phyloP scores from a whole-genome alignment of 2,797 vertebrate species.

The Huso huso region DNA sequence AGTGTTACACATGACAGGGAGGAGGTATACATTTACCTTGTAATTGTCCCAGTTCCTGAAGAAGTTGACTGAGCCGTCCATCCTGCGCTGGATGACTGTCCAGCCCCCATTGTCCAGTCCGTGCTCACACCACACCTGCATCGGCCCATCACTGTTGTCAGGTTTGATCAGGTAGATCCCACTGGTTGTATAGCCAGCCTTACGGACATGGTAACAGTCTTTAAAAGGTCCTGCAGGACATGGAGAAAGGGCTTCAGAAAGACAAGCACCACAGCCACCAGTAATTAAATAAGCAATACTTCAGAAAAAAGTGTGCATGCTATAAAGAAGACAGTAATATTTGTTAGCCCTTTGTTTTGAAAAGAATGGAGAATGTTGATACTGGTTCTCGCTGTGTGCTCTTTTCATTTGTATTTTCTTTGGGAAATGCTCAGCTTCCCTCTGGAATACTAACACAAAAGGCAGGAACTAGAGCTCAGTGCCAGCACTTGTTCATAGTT shows the following conservation, averaged over 20 bases:
- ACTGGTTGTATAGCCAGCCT: conserved; percentile 78
- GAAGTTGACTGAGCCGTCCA: conserved; percentile 91
- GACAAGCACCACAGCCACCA: too few relatives aligned
- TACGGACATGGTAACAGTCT: conserved; percentile 84
- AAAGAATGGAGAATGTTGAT: too few relatives aligned
- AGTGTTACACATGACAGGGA: not conserved
- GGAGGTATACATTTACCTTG: conserved; percentile 61
- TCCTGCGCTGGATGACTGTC: conserved; percentile 92
- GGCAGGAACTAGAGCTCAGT: too few relatives aligned
- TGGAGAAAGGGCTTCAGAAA: conserved; percentile 13
- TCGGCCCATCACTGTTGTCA: conserved; percentile 65
- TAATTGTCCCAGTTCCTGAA: conserved; percentile 98
- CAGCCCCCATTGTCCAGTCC: conserved; percentile 90
- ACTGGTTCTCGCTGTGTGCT: too few relatives aligned
- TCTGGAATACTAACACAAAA: too few relatives aligned
- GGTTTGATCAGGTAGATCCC: conserved; percentile 93
- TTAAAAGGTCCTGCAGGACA: conserved; percentile 77
- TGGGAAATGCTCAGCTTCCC: too few relatives aligned
- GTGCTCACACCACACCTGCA: conserved; percentile 95
- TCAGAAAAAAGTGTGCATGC: too few relatives aligned
- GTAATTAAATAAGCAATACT: too few relatives aligned
- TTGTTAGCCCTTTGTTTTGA: too few relatives aligned
- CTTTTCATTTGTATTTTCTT: too few relatives aligned
- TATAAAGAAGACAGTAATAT: too few relatives aligned
- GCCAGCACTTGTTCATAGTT: too few relatives aligned